These are phyloP conservation scores for Amblyteles armatorius DNA, from an alignment of 2,888 invertebrate species.

Conservation along the genomic window DNA sequence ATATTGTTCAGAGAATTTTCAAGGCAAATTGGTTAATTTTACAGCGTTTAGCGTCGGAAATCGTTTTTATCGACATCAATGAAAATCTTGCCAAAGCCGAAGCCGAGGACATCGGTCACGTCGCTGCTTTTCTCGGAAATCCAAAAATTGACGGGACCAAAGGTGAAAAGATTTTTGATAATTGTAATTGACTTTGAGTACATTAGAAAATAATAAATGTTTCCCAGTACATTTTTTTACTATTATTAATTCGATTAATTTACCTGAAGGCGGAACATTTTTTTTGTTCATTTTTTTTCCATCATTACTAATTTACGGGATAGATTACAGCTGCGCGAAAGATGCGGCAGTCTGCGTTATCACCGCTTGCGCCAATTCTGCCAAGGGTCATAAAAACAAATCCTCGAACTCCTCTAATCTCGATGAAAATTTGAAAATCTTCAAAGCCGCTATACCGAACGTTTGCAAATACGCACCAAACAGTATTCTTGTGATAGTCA, in stretches of 20 bases:
- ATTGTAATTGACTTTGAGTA: not conserved
- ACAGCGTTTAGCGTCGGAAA: constrained; percentile 86
- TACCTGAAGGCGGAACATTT: too few species aligned
- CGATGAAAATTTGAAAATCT: constrained; percentile 87
- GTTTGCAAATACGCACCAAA: constrained; percentile 87
- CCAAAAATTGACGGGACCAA: constrained; percentile 80
- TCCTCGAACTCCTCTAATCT: constrained; percentile 86
- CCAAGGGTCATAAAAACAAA: constrained; percentile 84
- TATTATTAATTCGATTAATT: not conserved
- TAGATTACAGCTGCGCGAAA: constrained; percentile 86
- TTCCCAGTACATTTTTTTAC: not conserved
- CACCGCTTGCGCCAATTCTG: constrained; percentile 86
- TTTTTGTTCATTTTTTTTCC: not conserved
- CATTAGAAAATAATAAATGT: not conserved
- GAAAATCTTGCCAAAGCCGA: constrained; percentile 88
- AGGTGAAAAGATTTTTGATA: not conserved
- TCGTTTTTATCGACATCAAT: constrained; percentile 87
- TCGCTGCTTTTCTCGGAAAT: constrained; percentile 87
- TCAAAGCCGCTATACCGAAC: constrained; percentile 87
- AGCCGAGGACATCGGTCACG: constrained; percentile 89
- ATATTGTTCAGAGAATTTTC: constrained; percentile 42
- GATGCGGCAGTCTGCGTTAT: constrained; percentile 87
- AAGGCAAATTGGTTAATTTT: constrained; percentile 67
- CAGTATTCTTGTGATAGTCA: constrained; percentile 84
- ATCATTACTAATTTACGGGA: not conserved